Evolutionary conservation across 2,797 vertebrate genomes (phyloP).

Genomic region (Sebastes nivosus): DNA sequence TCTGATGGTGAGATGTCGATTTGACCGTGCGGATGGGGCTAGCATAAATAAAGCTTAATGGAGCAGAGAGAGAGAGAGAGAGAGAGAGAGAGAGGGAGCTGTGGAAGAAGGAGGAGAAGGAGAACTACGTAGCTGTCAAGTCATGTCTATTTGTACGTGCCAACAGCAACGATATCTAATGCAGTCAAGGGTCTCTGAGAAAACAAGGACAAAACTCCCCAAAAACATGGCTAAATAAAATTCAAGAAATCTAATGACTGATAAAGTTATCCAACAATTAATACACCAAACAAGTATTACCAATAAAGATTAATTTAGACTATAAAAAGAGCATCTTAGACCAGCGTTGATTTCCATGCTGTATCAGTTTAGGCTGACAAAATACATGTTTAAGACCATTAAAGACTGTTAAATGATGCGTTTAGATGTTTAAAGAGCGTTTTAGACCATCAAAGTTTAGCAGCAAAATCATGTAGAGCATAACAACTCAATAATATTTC

Average conservation of each 20-base stretch:
- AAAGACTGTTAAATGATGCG: too few species aligned
- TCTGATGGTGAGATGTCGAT: too few species aligned
- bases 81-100: neutral
- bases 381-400: neutral
- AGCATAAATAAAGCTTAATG: too few species aligned
- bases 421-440: neutral
- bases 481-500: neutral
- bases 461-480: neutral
- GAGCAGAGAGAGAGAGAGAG: too few species aligned
- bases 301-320: neutral
- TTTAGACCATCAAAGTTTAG: neutral
- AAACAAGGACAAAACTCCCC: neutral
- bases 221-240: neutral
- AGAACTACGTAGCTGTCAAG: neutral
- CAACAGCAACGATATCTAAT: neutral
- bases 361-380: neutral
- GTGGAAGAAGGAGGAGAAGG: neutral
- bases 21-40: too few species aligned
- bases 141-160: neutral
- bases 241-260: neutral
- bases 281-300: neutral
- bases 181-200: neutral
- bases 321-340: neutral
- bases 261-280: neutral
- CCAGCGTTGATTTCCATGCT: neutral